A percentile compares a stretch with the other conserved stretches of the same genome.
These are phyloP conservation scores for Diplogasteroides magnus DNA, from an alignment of 1,140 invertebrate species.

Conservation along the genomic window DNA sequence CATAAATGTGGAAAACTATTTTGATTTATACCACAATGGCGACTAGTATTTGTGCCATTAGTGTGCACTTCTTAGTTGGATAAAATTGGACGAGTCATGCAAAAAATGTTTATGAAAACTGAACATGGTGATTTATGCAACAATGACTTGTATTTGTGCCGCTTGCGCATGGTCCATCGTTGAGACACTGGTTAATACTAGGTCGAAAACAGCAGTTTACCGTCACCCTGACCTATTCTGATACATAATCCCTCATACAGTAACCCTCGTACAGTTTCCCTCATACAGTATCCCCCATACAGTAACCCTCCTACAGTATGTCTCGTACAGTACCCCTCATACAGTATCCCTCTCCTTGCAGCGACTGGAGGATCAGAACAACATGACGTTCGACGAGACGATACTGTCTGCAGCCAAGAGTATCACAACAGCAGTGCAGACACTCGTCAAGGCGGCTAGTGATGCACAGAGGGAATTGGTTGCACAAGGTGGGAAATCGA, in stretches of 20 bases:
- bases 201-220: too few relatives aligned
- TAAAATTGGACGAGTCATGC: too few relatives aligned
- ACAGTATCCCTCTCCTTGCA: conserved; percentile 55
- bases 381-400: conserved; percentile 83
- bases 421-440: conserved; percentile 90
- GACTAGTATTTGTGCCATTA: too few relatives aligned
- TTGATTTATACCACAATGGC: not conserved
- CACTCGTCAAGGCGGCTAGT: conserved; percentile 88
- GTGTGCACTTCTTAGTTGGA: too few relatives aligned
- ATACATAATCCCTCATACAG: too few relatives aligned
- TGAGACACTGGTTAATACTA: too few relatives aligned
- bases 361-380: conserved; percentile 87
- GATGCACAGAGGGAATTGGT: conserved; percentile 70
- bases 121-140: too few relatives aligned
- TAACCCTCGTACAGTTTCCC: too few relatives aligned
- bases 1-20: not conserved
- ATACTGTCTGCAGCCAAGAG: conserved; percentile 96
- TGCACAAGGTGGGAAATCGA: conserved; percentile 32
- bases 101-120: too few relatives aligned
- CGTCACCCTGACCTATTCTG: too few relatives aligned
- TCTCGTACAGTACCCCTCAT: not conserved
- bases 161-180: too few relatives aligned
- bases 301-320: not conserved
- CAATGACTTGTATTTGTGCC: too few relatives aligned
- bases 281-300: not conserved